Base-by-base conservation (phyloP, 2,797 vertebrate species). In the Acridotheres tristis region DNA sequence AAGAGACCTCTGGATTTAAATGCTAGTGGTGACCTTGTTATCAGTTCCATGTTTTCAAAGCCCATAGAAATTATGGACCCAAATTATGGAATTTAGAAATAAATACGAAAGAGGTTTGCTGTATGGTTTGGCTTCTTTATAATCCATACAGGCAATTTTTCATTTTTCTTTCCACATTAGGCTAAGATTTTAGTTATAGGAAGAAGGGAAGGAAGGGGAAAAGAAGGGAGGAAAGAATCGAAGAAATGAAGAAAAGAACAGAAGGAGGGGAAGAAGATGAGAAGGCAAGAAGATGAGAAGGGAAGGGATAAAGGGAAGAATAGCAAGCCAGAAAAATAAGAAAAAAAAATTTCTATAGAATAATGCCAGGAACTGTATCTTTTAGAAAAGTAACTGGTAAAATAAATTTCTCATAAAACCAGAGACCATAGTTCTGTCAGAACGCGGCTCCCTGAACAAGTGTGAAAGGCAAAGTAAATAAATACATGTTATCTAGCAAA, bases 11-110 rank as follows among this genome's bases (percentile, higher is more conserved):
- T 78, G 55, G 27, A 51, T 95, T 96, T 69, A 92, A 89, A 89
- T 86, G 84, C 75, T 91, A 26, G 47, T 55, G 51, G 43, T 92
- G 82, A 95, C 89, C 91, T 94, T 90, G 65, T 76, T 82, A 53
- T 73, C 43, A 59, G 50, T 54, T 75, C 45, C 19, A 9, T 23
- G 40, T 85, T 94, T 90, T 76, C 72, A 76, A 76, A 87, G 57
- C 48, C 40, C 59, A 16, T 16, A 48, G 53, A 82, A 89, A 34
- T 34, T 42, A 50, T 38, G 30, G 8, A 63, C 32, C 15, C 27
- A 57, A 67, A 73, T 69, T 34, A 32, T 20, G 23, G 21, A 25
- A 57, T 84, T 91, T 81, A 74, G 62, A 80, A 89, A 89, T 79
- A 76, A 90, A 79, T 88, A 42, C 26, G 8, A 38, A 59, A 43